These are phyloP conservation scores for Brachyhypopomus gauderio DNA, from an alignment of 2,113 vertebrate genomes.

Conservation along the genomic window DNA sequence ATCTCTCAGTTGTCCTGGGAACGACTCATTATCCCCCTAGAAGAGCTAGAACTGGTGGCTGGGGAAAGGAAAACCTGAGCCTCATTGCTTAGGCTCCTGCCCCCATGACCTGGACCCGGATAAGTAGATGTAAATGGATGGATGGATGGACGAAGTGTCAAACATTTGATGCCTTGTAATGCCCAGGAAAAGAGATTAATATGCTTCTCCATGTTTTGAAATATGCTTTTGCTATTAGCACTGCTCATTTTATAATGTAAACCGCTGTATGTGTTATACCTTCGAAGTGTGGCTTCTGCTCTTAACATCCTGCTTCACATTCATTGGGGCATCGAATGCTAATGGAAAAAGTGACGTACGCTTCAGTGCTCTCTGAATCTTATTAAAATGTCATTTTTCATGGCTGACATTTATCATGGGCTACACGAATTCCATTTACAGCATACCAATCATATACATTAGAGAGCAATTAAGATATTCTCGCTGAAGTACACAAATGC, in stretches of 20 bases:
- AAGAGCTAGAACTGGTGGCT: too few relatives aligned
- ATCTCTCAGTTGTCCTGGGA: too few relatives aligned
- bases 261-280: background rate
- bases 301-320: slow-evolving; percentile 2
- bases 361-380: slow-evolving; percentile 25
- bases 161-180: background rate
- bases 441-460: slow-evolving; percentile 16
- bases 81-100: too few relatives aligned
- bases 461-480: slow-evolving; percentile 4
- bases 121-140: background rate
- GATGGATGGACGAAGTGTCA: background rate
- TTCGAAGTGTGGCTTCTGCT: background rate
- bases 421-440: slow-evolving; percentile 24
- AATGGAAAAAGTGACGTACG: slow-evolving; percentile 16
- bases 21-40: too few relatives aligned
- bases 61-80: too few relatives aligned
- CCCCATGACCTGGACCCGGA: too few relatives aligned
- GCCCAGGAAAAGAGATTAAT: background rate
- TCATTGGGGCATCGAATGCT: background rate
- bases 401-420: slow-evolving; percentile 26
- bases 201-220: background rate
- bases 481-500: background rate
- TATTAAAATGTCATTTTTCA: slow-evolving; percentile 31
- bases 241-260: background rate
- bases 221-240: background rate